Evolutionary conservation across 2,797 vertebrate genomes (phyloP), one percentile per base, ranked within the genome.

Genomic region (Morus bassanus): DNA sequence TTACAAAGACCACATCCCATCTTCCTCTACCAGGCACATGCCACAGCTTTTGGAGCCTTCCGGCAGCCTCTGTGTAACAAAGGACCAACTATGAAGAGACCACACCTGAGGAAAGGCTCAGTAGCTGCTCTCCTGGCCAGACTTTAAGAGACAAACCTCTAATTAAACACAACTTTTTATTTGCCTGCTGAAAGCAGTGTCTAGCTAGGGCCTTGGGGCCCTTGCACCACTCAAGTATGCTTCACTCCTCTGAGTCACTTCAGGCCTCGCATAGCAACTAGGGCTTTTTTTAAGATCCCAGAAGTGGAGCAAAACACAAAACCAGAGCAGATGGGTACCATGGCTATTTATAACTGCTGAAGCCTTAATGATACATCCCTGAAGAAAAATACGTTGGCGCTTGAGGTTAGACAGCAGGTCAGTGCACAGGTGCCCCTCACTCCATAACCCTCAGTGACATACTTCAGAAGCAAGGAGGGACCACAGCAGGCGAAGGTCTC

Each of bases 401-500:
- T 39, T 9, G 51, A 27, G 57, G 25, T 8, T 10, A n/a, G 18
- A 28, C 24, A 43, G 63, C 35, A 41, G 41, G 22, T 8, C 24
- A 16, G n/a, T 3, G 12, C 43, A 11, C 0, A 0, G 19, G 22
- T 18, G 28, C 17, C 43, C 53, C 15, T 9, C 10, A 2, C 41
- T 59, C 73, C 56, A 6, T 4, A 5, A 25, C 6, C 45, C 7
- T 54, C 60, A 30, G 51, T 9, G 39, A 41, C 21, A 9, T 4
- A 3, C 43, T 6, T n/a, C 7, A 24, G n/a, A 8, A 37, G 13
- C 10, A 14, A 67, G 35, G 51, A 60, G 33, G 23, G 23, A 17
- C 1, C 1, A 3, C 33, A 3, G 4, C n/a, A 7, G 18, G 17
- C 13, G 7, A 16, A 35, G 18, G 27, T 12, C 56, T 27, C 5